Evolutionary conservation across 2,113 vertebrate species (phyloP).

Genomic region (Xenopus tropicalis): UCB_Xtro_10.0 CM004450.2:55519501-55520000

Average conservation of each 20-base stretch:
- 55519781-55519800: conserved; percentile 30
- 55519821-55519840: conserved; percentile 39
- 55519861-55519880: conserved; percentile 38
- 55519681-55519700: too few relatives aligned
- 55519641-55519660: too few relatives aligned
- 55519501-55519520: too few relatives aligned
- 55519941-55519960: conserved; percentile 11
- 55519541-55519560: too few relatives aligned
- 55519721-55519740: neutral
- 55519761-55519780: conserved; percentile 30
- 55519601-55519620: too few relatives aligned
- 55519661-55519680: too few relatives aligned
- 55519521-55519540: too few relatives aligned
- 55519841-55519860: conserved; percentile 35
- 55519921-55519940: conserved; percentile 24
- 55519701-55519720: neutral
- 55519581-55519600: too few relatives aligned
- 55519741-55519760: conserved; percentile 28
- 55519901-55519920: conserved; percentile 16
- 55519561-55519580: too few relatives aligned
- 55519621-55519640: too few relatives aligned
- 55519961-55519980: conserved; percentile 8
- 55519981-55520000: conserved; percentile 33
- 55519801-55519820: conserved; percentile 37
- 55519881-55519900: conserved; percentile 34